Evolutionary conservation across 2,113 vertebrate species (phyloP), one percentile per base, ranked within the genome.

Genomic region (Piaya cayana): DNA sequence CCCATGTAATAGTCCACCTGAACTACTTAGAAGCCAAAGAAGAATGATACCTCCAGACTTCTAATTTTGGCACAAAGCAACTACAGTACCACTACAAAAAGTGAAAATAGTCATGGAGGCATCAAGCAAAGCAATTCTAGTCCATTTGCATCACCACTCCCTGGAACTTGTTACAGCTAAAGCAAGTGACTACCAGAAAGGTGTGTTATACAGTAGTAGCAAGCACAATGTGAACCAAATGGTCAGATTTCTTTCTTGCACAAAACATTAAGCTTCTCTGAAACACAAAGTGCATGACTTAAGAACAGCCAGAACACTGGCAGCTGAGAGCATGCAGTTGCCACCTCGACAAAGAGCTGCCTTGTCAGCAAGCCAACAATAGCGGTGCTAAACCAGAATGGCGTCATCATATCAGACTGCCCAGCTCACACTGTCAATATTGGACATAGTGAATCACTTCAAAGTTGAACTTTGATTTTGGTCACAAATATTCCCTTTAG

Each of bases 11-110:
- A 42, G 32, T 42, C 34, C 84, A 62, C 15, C 3, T 47, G 36
- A 85, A 70, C 5, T 32, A 69, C 7, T 65, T 7, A 67, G 27
- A 71, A 76, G 37, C 21, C 8, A 4, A 92, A 91, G 49, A 88
- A 80, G 36, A 90, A 52, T 36, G 77, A 74, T 16, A 29, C n/a
- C 52, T 93, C 27, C 52, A 80, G 59, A 25, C 58, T 78, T 82
- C 18, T 81, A 63, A 62, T 30, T 23, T 37, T 21, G 34, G 20
- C 74, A 83, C 26, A 60, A 76, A 92, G 20, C 11, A 45, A 83
- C 60, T 71, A 59, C 49, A 71, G 37, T 78, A 52, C 23, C 30
- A 62, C 26, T 81, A 78, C n/a, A 37, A 32, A 52, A 30, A 72
- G 53, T 6, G 22, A 77, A 82, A 68, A 83, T 2, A 56, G 18